Evolutionary conservation across 2,888 invertebrate species (phyloP).

Genomic region (Stegophylla sp.): DNA sequence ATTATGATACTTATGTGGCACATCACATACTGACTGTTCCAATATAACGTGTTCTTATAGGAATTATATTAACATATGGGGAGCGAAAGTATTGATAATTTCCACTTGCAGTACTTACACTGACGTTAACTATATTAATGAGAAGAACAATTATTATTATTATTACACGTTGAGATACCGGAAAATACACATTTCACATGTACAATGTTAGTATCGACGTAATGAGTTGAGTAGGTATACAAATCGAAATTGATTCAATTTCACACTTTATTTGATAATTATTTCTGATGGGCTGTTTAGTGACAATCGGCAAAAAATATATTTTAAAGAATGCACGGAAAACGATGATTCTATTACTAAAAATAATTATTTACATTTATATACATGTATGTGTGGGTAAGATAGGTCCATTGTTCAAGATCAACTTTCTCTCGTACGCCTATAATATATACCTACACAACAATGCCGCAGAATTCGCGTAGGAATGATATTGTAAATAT

Average conservation of each 20-base stretch:
- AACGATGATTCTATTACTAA: conserved; percentile 37
- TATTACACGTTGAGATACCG: background rate
- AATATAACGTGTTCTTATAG: conserved; percentile 19
- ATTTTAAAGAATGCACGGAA: conserved; percentile 8
- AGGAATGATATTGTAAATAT: conserved; percentile 39
- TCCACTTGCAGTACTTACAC: conserved; percentile 4
- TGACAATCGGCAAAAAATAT: conserved; percentile 24
- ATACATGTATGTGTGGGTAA: conserved; percentile 27
- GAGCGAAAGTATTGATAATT: conserved; percentile 36
- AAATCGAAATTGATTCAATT: conserved; percentile 20
- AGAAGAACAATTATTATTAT: background rate
- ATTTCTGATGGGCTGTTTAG: background rate
- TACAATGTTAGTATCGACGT: background rate
- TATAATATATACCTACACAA: conserved; percentile 1
- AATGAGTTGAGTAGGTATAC: background rate
- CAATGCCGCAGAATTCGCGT: conserved; percentile 36
- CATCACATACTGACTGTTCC: conserved; percentile 16
- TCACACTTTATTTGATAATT: conserved; percentile 11
- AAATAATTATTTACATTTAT: conserved; percentile 8
- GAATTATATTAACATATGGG: background rate
- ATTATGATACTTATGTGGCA: too few relatives aligned
- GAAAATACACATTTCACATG: background rate
- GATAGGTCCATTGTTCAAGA: conserved; percentile 50
- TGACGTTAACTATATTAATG: conserved; percentile 23
- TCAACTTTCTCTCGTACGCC: conserved; percentile 47